Percentiles rank a stretch among this genome's conserved stretches.
These are phyloP conservation scores for Onthophagus sagittarius DNA, from an alignment of 2,888 invertebrate genomes.

Conservation along the genomic window DNA sequence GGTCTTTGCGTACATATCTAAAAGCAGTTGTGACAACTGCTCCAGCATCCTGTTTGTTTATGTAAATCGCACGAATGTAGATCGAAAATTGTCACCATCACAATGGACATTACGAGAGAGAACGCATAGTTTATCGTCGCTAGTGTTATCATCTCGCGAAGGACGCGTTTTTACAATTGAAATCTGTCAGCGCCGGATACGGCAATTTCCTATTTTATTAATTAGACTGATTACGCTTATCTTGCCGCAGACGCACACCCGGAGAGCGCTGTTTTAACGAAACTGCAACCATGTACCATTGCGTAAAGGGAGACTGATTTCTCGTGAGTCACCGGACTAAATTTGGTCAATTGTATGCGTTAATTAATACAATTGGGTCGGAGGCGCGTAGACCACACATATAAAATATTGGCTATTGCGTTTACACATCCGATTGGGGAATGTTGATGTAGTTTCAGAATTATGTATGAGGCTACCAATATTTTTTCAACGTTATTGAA, in stretches of 20 bases:
- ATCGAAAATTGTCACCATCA: not conserved
- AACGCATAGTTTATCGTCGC: not conserved
- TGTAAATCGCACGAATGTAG: not conserved
- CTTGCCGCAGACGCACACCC: not conserved
- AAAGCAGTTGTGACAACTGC: not conserved
- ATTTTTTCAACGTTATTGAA: not conserved
- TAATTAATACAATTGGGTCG: not conserved
- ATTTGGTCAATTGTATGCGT: not conserved
- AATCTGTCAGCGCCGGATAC: constrained; percentile 7
- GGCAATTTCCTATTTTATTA: constrained; percentile 11
- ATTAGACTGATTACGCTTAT: not conserved
- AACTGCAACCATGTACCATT: not conserved
- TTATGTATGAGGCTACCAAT: too few relatives aligned
- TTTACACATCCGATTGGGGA: not conserved
- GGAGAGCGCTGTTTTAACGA: not conserved
- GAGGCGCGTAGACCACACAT: not conserved
- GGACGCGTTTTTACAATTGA: constrained; percentile 10
- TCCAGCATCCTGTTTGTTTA: not conserved
- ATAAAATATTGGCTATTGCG: not conserved
- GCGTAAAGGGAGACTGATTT: not conserved
- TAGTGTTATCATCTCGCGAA: constrained; percentile 4
- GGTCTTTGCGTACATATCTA: not conserved
- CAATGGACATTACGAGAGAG: not conserved
- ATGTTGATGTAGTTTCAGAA: too few relatives aligned
- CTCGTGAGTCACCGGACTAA: not conserved